phyloP scores from a whole-genome alignment of 2,888 invertebrate genomes.

The Synanthedon andrenaeformis region DNA sequence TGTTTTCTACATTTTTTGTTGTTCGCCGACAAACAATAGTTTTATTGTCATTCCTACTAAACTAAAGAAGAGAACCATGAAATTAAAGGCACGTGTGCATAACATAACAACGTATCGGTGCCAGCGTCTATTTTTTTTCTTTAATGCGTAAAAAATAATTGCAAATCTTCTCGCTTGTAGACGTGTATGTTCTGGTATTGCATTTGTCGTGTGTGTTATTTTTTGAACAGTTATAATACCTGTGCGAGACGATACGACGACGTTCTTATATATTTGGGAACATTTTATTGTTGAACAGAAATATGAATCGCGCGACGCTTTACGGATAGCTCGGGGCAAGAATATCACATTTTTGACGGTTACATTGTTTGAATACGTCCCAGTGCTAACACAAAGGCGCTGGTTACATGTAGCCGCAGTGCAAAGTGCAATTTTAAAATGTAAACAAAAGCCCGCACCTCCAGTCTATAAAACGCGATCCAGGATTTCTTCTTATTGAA shows the following conservation, averaged over 20 bases:
- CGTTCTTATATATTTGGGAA: not conserved
- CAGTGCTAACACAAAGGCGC: conserved; percentile 51
- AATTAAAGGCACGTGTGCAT: too few species aligned
- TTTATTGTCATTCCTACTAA: too few species aligned
- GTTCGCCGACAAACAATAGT: not conserved
- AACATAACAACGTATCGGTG: too few species aligned
- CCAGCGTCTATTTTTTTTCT: too few species aligned
- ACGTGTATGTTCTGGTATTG: too few species aligned
- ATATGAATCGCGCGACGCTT: not conserved
- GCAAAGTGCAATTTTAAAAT: conserved; percentile 69
- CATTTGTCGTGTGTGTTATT: too few species aligned
- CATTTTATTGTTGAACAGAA: not conserved
- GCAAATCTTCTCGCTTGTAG: too few species aligned
- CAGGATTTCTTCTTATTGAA: conserved; percentile 59
- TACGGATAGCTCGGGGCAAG: not conserved
- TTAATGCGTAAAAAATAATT: too few species aligned
- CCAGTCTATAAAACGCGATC: conserved; percentile 53
- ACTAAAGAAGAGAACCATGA: too few species aligned
- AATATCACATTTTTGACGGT: conserved; percentile 55
- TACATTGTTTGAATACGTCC: conserved; percentile 59
- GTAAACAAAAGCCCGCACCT: conserved; percentile 64
- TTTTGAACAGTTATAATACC: too few species aligned
- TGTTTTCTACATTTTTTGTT: not conserved
- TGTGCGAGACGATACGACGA: too few species aligned
- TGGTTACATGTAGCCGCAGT: conserved; percentile 49